Evolutionary conservation across 2,797 vertebrate genomes (phyloP).

Genomic region (Xiphophorus birchmanni): DNA sequence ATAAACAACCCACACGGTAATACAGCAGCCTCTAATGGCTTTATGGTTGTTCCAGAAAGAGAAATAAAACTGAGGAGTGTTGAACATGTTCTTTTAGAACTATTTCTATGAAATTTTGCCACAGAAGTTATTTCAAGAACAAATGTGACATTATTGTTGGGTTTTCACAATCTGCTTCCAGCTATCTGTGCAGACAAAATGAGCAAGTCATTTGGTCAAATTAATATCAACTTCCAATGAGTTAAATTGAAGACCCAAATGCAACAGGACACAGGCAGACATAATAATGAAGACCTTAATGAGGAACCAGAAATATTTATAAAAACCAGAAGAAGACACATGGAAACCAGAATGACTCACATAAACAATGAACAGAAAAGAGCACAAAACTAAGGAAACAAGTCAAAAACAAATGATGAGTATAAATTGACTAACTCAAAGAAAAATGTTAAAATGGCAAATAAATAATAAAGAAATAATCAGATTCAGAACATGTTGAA

Average conservation of each 20-base stretch:
- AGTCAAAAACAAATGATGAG: neutral
- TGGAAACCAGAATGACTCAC: neutral
- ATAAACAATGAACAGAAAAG: neutral
- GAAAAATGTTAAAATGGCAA: neutral
- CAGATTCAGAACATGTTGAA: neutral
- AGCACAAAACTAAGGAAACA: neutral
- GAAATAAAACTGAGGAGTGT: slow-evolving; percentile 16
- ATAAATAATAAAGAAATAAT: neutral
- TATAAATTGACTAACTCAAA: neutral
- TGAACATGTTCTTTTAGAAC: slow-evolving; percentile 36
- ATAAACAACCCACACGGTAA: slow-evolving; percentile 19
- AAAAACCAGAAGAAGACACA: neutral
- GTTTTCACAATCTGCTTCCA: too few species aligned
- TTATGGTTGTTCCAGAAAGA: slow-evolving; percentile 31
- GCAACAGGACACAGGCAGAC: too few species aligned
- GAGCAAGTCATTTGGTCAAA: neutral
- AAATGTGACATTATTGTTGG: neutral
- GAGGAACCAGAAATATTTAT: neutral
- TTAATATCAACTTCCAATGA: neutral
- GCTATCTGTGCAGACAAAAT: neutral
- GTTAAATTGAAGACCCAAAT: too few species aligned
- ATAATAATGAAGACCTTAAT: neutral
- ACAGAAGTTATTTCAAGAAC: neutral
- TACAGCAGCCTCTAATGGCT: slow-evolving; percentile 17
- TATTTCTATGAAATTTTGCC: neutral